Percentiles rank a stretch among this genome's conserved stretches.
phyloP scores from a whole-genome alignment of 1,140 invertebrate species.

The Nasonia longicornis region DNA sequence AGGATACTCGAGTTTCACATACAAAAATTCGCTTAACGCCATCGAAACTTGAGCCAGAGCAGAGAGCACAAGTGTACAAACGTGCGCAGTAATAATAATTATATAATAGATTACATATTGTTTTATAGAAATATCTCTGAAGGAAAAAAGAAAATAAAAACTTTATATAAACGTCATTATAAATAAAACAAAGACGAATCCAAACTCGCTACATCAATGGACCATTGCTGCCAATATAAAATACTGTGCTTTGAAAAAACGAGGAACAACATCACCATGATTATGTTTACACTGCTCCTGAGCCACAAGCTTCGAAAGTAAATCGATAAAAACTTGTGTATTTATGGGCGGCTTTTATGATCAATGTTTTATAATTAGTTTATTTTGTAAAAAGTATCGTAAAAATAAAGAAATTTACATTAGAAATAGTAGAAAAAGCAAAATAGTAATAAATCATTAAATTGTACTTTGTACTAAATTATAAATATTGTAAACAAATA shows the following conservation, averaged over 20 bases:
- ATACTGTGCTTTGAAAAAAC: constrained; percentile 24
- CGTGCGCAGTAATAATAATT: not conserved
- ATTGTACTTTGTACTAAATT: too few relatives aligned
- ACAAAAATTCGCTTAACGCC: constrained; percentile 35
- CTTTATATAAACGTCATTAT: constrained; percentile 14
- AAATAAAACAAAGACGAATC: constrained; percentile 17
- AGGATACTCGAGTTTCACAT: constrained; percentile 21
- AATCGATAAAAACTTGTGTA: constrained; percentile 25
- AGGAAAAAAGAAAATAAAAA: constrained; percentile 30
- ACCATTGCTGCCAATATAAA: constrained; percentile 34
- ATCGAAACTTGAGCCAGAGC: constrained; percentile 44
- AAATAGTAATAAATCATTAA: not conserved
- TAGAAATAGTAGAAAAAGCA: not conserved
- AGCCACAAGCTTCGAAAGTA: constrained; percentile 40
- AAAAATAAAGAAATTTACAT: not conserved
- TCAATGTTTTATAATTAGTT: not conserved
- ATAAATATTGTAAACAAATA: too few relatives aligned
- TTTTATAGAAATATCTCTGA: constrained; percentile 13
- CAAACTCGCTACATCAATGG: constrained; percentile 19
- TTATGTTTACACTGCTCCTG: constrained; percentile 37
- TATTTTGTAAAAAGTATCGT: not conserved
- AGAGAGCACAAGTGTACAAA: constrained; percentile 29
- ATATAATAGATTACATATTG: constrained; percentile 10
- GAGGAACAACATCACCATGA: constrained; percentile 32
- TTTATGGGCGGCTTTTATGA: constrained; percentile 25